Evolutionary conservation across 2,888 invertebrate genomes (phyloP).

Genomic region (Cryptophagus acutangulus): DNA sequence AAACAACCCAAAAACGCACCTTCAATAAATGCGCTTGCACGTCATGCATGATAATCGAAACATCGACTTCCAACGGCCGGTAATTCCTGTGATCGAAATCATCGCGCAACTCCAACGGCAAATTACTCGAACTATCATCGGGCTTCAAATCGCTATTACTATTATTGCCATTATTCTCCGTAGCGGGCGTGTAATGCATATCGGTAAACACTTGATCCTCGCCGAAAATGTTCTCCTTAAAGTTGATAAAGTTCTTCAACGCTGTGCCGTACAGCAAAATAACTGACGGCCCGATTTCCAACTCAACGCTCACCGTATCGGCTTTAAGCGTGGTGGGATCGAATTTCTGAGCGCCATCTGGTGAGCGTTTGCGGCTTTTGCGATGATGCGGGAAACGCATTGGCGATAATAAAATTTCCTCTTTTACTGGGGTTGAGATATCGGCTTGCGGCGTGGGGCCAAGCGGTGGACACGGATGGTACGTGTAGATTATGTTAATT

Average conservation of each 20-base stretch:
- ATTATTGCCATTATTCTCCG: constrained; percentile 44
- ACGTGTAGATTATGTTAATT: constrained; percentile 82
- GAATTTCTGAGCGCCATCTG: constrained; percentile 67
- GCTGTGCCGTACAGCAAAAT: constrained; percentile 88
- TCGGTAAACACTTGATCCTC: constrained; percentile 93
- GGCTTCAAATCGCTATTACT: constrained; percentile 52
- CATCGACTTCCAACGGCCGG: constrained; percentile 84
- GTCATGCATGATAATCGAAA: constrained; percentile 91
- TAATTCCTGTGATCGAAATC: constrained; percentile 82
- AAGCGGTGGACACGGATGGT: constrained; percentile 86
- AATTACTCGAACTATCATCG: constrained; percentile 60
- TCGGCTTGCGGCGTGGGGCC: constrained; percentile 87
- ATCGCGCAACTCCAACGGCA: constrained; percentile 74
- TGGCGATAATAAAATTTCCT: constrained; percentile 86
- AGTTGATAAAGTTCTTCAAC: constrained; percentile 80
- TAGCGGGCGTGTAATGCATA: constrained; percentile 63
- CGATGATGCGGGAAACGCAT: constrained; percentile 76
- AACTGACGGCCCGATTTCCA: constrained; percentile 93
- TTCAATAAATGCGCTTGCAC: constrained; percentile 91
- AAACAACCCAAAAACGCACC: too few relatives aligned
- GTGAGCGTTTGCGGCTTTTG: constrained; percentile 41
- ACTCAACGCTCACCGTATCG: constrained; percentile 85
- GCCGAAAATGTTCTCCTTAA: constrained; percentile 96
- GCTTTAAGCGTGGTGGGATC: constrained; percentile 81
- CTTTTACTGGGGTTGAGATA: constrained; percentile 90